Base-by-base conservation (phyloP, 1,140 invertebrate species). In the Micrasema longulum region DNA sequence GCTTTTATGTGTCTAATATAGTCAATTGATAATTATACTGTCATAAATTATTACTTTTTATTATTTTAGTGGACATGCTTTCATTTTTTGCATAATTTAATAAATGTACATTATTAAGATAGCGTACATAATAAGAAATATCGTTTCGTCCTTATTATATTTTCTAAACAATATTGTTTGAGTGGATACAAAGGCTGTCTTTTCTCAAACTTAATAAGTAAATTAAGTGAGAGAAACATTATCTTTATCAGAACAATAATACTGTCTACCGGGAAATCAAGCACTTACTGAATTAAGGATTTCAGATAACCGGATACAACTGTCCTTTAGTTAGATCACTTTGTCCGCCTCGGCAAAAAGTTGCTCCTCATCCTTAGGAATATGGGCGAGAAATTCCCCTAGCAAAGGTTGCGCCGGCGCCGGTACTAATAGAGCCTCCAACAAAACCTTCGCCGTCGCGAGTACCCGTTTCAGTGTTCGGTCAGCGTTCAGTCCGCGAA, bases 261-360 rank as follows among this genome's bases (percentile, higher is more conserved):
- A 45, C 2, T 11, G 41, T 16, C 41, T 16, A 45, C 41, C 26
- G 26, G 26, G 26, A 31, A 53, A 53, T n/a, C 50, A 22, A 36
- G 65, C 41, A 62, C 67, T 38, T 41, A 55, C 11, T 16, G 26
- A 47, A 69, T 69, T 69, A 69, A 48, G 53, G 38, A 43, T 62
- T 69, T 22, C 53, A 69, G 67, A 60, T 69, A 69, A 62, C 53
- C 20, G 18, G 41, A 69, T 62, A 47, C 18, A 47, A 16, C 36
- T 23, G 47, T 55, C 41, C 50, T 47, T 22, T 38, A 62, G 12
- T 57, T 35, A 26, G 41, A 14, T 36, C 53, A 62, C 41, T 62
- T 22, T 35, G 31, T 60, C 53, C 41, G 67, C 48, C 65, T 43
- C 10, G 22, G 31, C 67, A 60, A 69, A 69, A 69, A 69, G 67